A percentile compares a stretch with the other conserved stretches of the same genome.
phyloP scores from a whole-genome alignment of 2,888 invertebrate genomes.

The Melinaea menophilus region DNA sequence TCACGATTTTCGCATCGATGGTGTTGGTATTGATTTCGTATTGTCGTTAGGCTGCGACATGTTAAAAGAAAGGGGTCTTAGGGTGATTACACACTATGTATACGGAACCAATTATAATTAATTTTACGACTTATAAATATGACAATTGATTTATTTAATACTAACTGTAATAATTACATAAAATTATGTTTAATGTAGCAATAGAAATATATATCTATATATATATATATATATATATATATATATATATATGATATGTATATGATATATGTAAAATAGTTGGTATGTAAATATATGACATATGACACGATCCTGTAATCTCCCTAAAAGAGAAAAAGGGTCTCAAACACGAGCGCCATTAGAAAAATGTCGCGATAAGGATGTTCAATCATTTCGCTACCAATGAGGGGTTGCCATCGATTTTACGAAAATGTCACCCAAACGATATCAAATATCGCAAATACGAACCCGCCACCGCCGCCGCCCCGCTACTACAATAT shows the following conservation, averaged over 20 bases:
- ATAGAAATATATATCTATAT: too few relatives aligned
- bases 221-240: too few relatives aligned
- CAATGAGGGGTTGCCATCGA: slow-evolving; percentile 76
- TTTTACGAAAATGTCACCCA: slow-evolving; percentile 73
- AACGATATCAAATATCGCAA: slow-evolving; percentile 62
- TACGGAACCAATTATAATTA: slow-evolving; percentile 6
- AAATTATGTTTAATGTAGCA: too few relatives aligned
- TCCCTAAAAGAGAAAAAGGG: slow-evolving; percentile 68
- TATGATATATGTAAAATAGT: slow-evolving; percentile 1
- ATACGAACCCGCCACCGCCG: slow-evolving; percentile 32
- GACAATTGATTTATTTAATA: too few relatives aligned
- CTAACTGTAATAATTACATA: too few relatives aligned
- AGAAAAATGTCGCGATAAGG: slow-evolving; percentile 78
- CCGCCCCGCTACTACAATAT: slow-evolving; percentile 30
- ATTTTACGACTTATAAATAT: background rate
- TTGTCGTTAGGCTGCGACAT: slow-evolving; percentile 76
- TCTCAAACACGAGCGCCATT: slow-evolving; percentile 74
- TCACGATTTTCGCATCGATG: slow-evolving; percentile 77
- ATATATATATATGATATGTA: too few relatives aligned
- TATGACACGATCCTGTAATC: slow-evolving; percentile 42
- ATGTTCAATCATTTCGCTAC: slow-evolving; percentile 78
- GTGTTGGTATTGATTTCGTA: slow-evolving; percentile 77
- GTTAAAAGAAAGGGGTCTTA: slow-evolving; percentile 74
- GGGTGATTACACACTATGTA: slow-evolving; percentile 46
- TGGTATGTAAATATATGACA: slow-evolving; percentile 11